These are phyloP conservation scores for Pterocles gutturalis DNA, from an alignment of 2,113 vertebrate species.

Conservation along the genomic window DNA sequence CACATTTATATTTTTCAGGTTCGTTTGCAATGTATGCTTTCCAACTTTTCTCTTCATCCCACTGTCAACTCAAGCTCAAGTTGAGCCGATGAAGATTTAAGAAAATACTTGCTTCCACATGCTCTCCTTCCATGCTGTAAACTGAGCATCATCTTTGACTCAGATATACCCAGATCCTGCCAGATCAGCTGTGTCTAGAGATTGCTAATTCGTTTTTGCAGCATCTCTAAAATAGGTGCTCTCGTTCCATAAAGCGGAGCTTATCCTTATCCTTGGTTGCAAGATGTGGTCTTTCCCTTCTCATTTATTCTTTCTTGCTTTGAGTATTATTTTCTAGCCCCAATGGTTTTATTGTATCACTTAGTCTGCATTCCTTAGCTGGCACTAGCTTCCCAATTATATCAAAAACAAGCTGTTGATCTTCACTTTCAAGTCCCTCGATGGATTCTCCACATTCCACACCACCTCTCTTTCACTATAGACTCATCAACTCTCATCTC, in stretches of 20 bases:
- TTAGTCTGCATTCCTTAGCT: background rate
- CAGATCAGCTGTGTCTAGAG: background rate
- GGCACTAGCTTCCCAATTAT: background rate
- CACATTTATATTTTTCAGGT: background rate
- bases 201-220: background rate
- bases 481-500: background rate
- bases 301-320: background rate
- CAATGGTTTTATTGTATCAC: background rate
- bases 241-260: background rate
- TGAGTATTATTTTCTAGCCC: background rate
- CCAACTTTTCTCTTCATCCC: background rate
- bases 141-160: background rate
- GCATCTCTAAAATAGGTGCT: background rate
- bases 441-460: background rate
- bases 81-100: background rate
- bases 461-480: background rate
- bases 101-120: background rate
- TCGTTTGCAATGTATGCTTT: background rate
- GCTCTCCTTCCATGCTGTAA: background rate
- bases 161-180: background rate
- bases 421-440: background rate
- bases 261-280: background rate
- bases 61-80: background rate
- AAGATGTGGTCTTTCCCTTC: background rate
- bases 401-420: background rate